phyloP scores from a whole-genome alignment of 92 coral and sea anemone genomes.

The Phenganax stokvisi region DNA sequence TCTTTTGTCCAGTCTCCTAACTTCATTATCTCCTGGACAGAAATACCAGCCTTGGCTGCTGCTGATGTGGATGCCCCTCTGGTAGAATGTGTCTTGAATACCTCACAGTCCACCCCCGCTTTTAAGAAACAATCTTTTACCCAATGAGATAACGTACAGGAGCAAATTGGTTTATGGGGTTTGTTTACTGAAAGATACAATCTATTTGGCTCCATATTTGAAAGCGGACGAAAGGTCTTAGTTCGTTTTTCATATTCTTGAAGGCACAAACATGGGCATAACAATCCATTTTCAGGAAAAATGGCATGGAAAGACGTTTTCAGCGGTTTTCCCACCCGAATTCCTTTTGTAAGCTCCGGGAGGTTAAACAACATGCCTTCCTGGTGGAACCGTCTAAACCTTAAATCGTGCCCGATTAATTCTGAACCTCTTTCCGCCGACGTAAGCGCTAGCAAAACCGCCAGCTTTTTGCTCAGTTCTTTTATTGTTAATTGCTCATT shows the following conservation, averaged over 20 bases:
- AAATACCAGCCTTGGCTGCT: slow-evolving; percentile 45
- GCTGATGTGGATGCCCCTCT: slow-evolving; percentile 41
- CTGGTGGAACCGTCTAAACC: slow-evolving; percentile 39
- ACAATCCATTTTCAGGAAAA: slow-evolving; percentile 39
- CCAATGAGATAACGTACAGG: slow-evolving; percentile 39
- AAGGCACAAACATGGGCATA: slow-evolving; percentile 41
- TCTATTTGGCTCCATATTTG: slow-evolving; percentile 29
- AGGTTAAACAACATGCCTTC: slow-evolving; percentile 42
- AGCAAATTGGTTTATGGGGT: slow-evolving; percentile 40
- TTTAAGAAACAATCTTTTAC: slow-evolving; percentile 37
- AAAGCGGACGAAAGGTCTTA: slow-evolving; percentile 12
- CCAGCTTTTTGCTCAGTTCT: slow-evolving; percentile 34
- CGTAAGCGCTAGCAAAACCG: slow-evolving; percentile 40
- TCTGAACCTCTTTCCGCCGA: slow-evolving; percentile 42
- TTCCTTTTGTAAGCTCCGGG: slow-evolving; percentile 42
- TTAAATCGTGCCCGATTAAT: slow-evolving; percentile 43
- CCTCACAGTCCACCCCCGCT: slow-evolving; percentile 32
- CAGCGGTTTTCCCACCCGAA: slow-evolving; percentile 39
- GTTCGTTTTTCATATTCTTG: slow-evolving; percentile 45
- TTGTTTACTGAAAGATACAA: slow-evolving; percentile 23
- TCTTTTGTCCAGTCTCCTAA: slow-evolving; percentile 41
- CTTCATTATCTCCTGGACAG: slow-evolving; percentile 35
- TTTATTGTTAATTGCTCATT: slow-evolving; percentile 26
- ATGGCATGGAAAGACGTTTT: slow-evolving; percentile 43
- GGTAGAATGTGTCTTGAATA: slow-evolving; percentile 41